Evolutionary conservation across 2,797 vertebrate species (phyloP).

Genomic region (Gymnothorax javanicus): DNA sequence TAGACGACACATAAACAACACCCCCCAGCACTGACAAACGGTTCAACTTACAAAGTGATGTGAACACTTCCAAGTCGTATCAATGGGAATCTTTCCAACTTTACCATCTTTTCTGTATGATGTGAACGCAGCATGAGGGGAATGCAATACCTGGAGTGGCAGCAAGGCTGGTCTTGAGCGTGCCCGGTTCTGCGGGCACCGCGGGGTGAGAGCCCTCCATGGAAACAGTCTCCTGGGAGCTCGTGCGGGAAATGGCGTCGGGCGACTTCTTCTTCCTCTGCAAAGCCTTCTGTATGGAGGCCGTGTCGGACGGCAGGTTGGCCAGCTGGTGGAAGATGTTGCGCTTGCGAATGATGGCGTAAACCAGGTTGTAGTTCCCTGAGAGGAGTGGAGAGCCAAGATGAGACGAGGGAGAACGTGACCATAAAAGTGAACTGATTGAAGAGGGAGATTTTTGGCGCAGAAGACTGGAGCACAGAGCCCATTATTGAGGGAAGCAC

Average conservation of each 20-base stretch:
- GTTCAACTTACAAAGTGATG: too few species aligned
- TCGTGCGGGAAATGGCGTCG: conserved; percentile 69
- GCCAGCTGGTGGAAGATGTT: conserved; percentile 95
- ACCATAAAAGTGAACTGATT: neutral
- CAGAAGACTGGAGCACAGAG: neutral
- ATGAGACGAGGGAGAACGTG: neutral
- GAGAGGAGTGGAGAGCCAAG: neutral
- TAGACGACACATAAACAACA: too few species aligned
- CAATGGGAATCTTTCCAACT: too few species aligned
- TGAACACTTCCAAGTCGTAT: too few species aligned
- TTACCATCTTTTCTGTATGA: too few species aligned
- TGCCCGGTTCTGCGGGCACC: conserved; percentile 91
- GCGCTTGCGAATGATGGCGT: conserved; percentile 95
- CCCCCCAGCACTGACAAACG: too few species aligned
- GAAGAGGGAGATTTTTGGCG: neutral
- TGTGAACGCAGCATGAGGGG: neutral
- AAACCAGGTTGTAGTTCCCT: conserved; percentile 88
- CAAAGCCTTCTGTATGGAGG: conserved; percentile 89
- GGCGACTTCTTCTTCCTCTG: conserved; percentile 86
- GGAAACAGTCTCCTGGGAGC: conserved; percentile 58
- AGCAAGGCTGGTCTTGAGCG: conserved; percentile 88
- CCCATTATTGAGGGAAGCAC: too few species aligned
- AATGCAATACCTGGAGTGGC: conserved; percentile 85
- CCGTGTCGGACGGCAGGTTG: conserved; percentile 85
- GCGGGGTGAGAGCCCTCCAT: conserved; percentile 96